These are phyloP conservation scores for Phalacrocorax pelagicus DNA, from an alignment of 2,113 vertebrate genomes.

Conservation along the genomic window DNA sequence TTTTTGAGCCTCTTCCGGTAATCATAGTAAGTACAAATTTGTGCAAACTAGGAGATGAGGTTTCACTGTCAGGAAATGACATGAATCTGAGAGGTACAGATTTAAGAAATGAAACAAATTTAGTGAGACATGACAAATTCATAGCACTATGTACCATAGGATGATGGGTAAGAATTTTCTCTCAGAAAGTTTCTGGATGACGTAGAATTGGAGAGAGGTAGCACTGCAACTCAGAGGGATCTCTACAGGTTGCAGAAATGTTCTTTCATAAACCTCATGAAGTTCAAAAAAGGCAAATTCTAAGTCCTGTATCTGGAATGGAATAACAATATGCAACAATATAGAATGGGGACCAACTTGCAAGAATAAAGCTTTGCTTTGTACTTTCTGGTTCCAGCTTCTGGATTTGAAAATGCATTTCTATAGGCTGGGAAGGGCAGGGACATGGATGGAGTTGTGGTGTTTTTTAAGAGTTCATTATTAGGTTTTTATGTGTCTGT, in stretches of 20 bases:
- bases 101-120: not conserved
- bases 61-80: not conserved
- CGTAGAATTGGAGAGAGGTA: not conserved
- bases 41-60: not conserved
- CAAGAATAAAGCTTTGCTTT: not conserved
- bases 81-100: not conserved
- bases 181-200: not conserved
- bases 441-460: not conserved
- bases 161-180: not conserved
- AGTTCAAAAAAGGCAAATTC: not conserved
- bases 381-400: not conserved
- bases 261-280: not conserved
- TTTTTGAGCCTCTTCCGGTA: not conserved
- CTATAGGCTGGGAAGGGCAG: not conserved
- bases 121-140: not conserved
- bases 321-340: not conserved
- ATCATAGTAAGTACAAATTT: not conserved
- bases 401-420: not conserved
- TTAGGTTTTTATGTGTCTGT: not conserved
- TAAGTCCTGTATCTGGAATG: not conserved
- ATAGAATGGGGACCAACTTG: rapidly evolving
- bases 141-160: not conserved
- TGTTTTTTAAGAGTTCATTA: too few species aligned
- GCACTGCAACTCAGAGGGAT: not conserved
- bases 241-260: not conserved